phyloP scores from a whole-genome alignment of 2,797 vertebrate genomes.

The Linurgus olivaceus region DNA sequence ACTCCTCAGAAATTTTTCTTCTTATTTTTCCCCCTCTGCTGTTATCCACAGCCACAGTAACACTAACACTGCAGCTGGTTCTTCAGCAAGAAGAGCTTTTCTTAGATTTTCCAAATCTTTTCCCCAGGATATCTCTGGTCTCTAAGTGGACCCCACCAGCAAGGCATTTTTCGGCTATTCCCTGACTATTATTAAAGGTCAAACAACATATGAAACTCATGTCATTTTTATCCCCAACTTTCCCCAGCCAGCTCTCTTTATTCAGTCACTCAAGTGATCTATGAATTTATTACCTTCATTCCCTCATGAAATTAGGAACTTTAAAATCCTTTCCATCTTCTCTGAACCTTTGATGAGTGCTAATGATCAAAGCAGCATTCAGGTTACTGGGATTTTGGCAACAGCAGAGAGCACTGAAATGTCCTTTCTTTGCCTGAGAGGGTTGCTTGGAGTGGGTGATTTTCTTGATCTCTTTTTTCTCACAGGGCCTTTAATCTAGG shows the following conservation, averaged over 20 bases:
- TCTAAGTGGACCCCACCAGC: background rate
- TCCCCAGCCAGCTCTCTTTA: background rate
- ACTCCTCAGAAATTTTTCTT: background rate
- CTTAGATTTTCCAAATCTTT: background rate
- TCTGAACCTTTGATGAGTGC: background rate
- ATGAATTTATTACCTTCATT: background rate
- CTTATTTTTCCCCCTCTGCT: background rate
- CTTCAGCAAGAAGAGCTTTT: background rate
- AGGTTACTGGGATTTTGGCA: background rate
- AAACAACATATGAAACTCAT: background rate
- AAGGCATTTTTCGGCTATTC: background rate
- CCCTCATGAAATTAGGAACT: background rate
- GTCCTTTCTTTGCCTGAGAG: background rate
- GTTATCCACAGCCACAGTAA: background rate
- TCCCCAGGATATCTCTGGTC: background rate
- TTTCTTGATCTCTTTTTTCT: background rate
- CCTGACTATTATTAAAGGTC: background rate
- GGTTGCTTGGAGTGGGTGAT: background rate
- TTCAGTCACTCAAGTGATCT: background rate
- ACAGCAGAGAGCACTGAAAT: background rate
- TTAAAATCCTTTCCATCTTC: background rate
- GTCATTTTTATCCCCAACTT: background rate
- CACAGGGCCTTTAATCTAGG: background rate
- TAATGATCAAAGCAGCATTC: background rate
- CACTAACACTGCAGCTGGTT: accelerated